phyloP scores from a whole-genome alignment of 1,140 invertebrate species.

The Popillia japonica region DNA sequence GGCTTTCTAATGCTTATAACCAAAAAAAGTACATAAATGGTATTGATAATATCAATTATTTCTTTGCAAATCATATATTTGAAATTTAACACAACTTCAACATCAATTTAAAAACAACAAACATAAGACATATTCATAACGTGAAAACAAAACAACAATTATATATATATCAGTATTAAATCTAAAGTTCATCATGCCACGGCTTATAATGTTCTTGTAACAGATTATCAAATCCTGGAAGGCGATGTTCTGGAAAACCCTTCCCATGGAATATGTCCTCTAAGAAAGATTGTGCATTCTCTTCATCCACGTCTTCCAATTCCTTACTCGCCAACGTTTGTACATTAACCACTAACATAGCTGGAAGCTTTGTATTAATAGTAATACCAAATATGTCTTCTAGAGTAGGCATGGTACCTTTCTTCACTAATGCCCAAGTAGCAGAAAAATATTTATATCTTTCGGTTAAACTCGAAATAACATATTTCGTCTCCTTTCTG shows the following conservation, averaged over 20 bases:
- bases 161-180: neutral
- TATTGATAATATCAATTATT: neutral
- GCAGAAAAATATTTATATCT: slow-evolving; percentile 1
- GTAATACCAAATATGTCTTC: neutral
- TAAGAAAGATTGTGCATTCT: neutral
- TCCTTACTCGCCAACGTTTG: slow-evolving; percentile 15
- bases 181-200: slow-evolving; percentile 16
- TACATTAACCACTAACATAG: slow-evolving; percentile 18
- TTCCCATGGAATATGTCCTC: slow-evolving; percentile 1
- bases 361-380: neutral
- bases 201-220: slow-evolving; percentile 16
- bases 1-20: no score
- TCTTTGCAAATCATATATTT: neutral
- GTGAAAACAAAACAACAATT: neutral
- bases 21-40: no score
- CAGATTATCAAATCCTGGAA: slow-evolving; percentile 4
- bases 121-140: neutral
- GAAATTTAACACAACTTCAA: neutral
- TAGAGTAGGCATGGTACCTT: neutral
- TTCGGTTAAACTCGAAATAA: neutral
- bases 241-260: neutral
- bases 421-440: neutral
- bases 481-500: neutral
- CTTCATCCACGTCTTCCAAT: neutral
- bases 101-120: neutral